Evolutionary conservation across 2,888 invertebrate species (phyloP).

Genomic region (Acronicta aceris): DNA sequence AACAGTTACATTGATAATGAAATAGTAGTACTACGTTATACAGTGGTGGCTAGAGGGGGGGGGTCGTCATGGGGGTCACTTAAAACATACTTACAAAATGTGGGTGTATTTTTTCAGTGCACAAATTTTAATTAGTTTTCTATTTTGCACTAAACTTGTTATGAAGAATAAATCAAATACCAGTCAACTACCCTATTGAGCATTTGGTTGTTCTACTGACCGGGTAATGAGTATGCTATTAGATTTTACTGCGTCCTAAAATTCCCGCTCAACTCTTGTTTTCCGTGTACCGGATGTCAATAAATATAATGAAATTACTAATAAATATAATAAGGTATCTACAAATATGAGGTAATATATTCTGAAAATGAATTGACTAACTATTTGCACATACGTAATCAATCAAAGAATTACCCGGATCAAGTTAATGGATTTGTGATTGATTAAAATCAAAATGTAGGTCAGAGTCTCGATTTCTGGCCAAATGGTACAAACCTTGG

Average conservation of each 20-base stretch:
- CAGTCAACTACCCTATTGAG: no score
- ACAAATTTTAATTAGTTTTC: no score
- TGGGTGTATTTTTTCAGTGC: no score
- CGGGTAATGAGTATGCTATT: constrained; percentile 21
- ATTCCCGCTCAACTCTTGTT: constrained; percentile 21
- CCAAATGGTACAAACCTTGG: constrained; percentile 43
- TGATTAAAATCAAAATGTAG: constrained; percentile 48
- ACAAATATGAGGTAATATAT: constrained; percentile 4
- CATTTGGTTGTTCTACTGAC: constrained; percentile 6
- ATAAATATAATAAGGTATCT: background rate
- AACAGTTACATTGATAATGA: constrained; percentile 31
- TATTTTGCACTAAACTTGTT: no score
- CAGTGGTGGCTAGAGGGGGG: no score
- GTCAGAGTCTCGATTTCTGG: constrained; percentile 39
- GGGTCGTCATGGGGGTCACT: no score
- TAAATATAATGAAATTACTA: constrained; percentile 19
- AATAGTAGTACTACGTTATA: background rate
- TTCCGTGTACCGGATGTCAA: constrained; percentile 28
- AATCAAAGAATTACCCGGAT: constrained; percentile 16
- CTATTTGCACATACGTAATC: background rate
- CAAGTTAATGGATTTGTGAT: constrained; percentile 27
- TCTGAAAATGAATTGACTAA: constrained; percentile 9
- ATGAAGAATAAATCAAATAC: no score
- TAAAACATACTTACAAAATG: no score
- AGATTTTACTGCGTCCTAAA: constrained; percentile 43